These are phyloP conservation scores for Gopherus evgoodei DNA, from an alignment of 2,113 vertebrate species.

Conservation along the genomic window DNA sequence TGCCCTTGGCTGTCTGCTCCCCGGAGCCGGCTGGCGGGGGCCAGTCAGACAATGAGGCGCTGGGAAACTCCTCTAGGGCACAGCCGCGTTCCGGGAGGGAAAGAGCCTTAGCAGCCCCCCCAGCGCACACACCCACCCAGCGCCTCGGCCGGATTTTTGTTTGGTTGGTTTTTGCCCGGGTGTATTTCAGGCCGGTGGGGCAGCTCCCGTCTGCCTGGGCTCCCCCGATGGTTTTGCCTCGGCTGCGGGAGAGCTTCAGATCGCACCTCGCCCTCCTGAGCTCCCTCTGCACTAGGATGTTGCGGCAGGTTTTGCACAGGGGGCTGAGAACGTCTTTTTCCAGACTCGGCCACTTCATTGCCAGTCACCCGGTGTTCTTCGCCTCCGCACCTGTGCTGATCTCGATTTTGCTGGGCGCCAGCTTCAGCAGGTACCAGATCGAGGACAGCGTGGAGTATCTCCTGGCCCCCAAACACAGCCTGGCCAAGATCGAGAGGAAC, in stretches of 20 bases:
- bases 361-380: conserved; percentile 97
- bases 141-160: background rate
- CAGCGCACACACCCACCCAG: background rate
- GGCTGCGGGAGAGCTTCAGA: conserved; percentile 89
- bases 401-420: conserved; percentile 95
- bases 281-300: conserved; percentile 91
- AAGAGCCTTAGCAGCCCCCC: background rate
- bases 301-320: conserved; percentile 95
- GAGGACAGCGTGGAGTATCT: conserved; percentile 94
- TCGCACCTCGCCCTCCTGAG: conserved; percentile 86
- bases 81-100: background rate
- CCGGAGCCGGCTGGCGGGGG: background rate
- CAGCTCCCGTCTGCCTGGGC: conserved; percentile 76
- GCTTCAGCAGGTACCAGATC: conserved; percentile 96
- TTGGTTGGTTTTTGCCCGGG: background rate
- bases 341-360: conserved; percentile 93
- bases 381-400: conserved; percentile 94
- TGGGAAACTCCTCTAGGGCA: conserved; percentile 33
- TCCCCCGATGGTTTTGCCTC: conserved; percentile 88
- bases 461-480: conserved; percentile 95
- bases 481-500: conserved; percentile 98
- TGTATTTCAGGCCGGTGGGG: conserved; percentile 43
- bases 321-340: conserved; percentile 93
- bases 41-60: conserved; percentile 33
- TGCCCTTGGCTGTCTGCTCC: background rate